Conservation (phyloP, 2,113 vertebrate species). For the Cacatua alba region DNA sequence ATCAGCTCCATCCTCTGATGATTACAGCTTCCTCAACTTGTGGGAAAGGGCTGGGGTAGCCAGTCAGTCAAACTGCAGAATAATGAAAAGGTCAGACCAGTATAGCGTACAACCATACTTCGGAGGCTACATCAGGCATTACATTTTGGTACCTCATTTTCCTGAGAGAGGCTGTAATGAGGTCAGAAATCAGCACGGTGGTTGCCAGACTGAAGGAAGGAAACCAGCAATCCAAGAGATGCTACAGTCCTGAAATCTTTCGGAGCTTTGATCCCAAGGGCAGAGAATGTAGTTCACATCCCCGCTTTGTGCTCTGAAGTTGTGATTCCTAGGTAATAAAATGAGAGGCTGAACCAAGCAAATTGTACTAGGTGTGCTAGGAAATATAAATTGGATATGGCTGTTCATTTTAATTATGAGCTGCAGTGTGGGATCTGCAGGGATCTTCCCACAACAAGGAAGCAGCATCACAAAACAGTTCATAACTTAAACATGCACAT, state of each 20-base stretch:
- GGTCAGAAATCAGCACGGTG: not conserved
- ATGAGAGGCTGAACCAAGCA: not conserved
- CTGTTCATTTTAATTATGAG: not conserved
- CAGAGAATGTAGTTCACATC: not conserved
- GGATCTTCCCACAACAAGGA: not conserved
- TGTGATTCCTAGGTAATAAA: not conserved
- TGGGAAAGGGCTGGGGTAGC: not conserved
- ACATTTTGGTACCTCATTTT: not conserved
- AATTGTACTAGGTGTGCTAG: not conserved
- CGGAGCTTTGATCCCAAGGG: not conserved
- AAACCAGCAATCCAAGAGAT: not conserved
- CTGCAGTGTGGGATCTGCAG: not conserved
- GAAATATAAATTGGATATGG: not conserved
- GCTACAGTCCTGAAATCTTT: not conserved
- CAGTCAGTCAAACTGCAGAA: constrained; percentile 21
- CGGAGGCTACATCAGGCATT: not conserved
- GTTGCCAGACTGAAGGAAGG: not conserved
- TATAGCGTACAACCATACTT: not conserved
- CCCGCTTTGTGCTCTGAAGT: not conserved
- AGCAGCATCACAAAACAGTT: not conserved
- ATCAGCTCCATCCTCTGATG: not conserved
- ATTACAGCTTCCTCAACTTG: not conserved
- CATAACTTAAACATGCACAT: accelerated
- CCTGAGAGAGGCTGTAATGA: not conserved
- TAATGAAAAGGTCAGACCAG: constrained; percentile 56